These are phyloP conservation scores for Drosophila sulfurigaster DNA, from an alignment of 1,140 invertebrate species.

Conservation along the genomic window DNA sequence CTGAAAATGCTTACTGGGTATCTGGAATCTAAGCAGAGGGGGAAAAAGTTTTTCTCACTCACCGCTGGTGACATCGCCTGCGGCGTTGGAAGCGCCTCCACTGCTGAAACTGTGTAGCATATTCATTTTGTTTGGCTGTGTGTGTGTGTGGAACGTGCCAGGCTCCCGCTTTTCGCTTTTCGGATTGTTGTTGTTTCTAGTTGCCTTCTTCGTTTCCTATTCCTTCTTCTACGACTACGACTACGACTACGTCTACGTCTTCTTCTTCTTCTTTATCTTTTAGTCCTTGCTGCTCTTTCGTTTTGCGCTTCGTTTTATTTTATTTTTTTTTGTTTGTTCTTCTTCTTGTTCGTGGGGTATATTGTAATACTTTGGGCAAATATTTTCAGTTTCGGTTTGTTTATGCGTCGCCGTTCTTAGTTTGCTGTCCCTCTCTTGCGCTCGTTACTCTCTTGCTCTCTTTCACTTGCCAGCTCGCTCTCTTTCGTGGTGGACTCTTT, in stretches of 20 bases:
- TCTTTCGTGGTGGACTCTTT: conserved; percentile 4
- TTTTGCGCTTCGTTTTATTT: conserved; percentile 23
- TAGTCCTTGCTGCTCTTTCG: conserved; percentile 16
- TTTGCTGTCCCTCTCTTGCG: conserved; percentile 7
- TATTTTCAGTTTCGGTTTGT: conserved; percentile 59
- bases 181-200: conserved; percentile 11
- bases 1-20: neutral
- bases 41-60: conserved; percentile 61
- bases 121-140: conserved; percentile 62
- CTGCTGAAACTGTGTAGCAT: conserved; percentile 82
- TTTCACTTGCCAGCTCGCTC: conserved; percentile 7
- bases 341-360: neutral
- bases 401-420: conserved; percentile 45
- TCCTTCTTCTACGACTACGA: neutral
- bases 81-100: conserved; percentile 63
- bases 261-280: neutral
- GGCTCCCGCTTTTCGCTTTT: conserved; percentile 5
- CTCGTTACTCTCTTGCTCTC: conserved; percentile 2
- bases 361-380: conserved; percentile 54
- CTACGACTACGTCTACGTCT: neutral
- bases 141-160: conserved; percentile 23
- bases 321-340: neutral
- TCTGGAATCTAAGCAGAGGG: neutral
- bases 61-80: conserved; percentile 74
- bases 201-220: conserved; percentile 4